Conservation (phyloP, 2,888 invertebrate species). For the Caenorhabditis macrosperma region DNA sequence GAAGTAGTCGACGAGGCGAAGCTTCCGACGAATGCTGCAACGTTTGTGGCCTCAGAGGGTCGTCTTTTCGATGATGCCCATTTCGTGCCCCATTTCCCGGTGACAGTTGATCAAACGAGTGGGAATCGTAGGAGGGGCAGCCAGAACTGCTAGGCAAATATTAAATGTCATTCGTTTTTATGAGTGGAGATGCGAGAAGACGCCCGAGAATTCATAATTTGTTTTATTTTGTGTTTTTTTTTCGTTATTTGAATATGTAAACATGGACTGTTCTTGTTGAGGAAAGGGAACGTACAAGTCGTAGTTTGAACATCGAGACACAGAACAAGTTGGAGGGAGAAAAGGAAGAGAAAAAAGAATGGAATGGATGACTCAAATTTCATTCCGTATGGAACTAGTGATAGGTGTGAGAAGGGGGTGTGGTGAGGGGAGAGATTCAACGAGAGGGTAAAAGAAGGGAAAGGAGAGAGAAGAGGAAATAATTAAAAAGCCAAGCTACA, state of each 20-base stretch:
- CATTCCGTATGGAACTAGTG: conserved; percentile 9
- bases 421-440: not conserved
- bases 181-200: not conserved
- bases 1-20: not conserved
- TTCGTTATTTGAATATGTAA: conserved; percentile 9
- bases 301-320: conserved; percentile 12
- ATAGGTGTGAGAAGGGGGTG: not conserved
- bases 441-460: conserved; percentile 1
- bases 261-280: not conserved
- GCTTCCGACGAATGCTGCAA: conserved; percentile 1
- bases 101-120: conserved; percentile 36
- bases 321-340: conserved; percentile 3
- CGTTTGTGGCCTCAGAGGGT: not conserved
- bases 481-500: not conserved
- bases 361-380: not conserved
- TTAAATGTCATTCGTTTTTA: not conserved
- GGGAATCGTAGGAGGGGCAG: conserved; percentile 33
- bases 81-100: not conserved
- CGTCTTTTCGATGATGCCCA: conserved; percentile 17
- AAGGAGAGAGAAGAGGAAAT: not conserved
- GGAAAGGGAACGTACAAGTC: not conserved
- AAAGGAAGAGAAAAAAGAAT: conserved; percentile 5
- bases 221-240: conserved; percentile 28
- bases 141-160: conserved; percentile 27
- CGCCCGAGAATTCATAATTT: not conserved